Percentiles rank a stretch among this genome's conserved stretches.
Evolutionary conservation across 92 coral and sea anemone species (phyloP).

Genomic region (Metridium senile): DNA sequence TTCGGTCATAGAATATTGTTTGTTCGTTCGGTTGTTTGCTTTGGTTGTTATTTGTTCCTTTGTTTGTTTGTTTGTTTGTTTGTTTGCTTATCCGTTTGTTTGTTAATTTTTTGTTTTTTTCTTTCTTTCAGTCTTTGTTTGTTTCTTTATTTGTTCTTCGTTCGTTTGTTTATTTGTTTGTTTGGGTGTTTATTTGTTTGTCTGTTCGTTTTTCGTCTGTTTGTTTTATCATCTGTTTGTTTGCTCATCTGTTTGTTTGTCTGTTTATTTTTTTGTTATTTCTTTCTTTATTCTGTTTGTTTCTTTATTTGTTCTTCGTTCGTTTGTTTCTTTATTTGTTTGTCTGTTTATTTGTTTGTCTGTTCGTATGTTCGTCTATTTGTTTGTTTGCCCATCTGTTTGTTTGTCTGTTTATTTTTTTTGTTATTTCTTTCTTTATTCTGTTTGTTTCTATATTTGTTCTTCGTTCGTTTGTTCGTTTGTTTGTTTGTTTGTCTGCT

Average conservation of each 20-base stretch:
- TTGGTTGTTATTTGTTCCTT: neutral
- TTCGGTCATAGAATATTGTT: neutral
- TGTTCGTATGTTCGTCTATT: neutral
- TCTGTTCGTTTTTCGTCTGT: neutral
- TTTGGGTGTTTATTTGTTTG: neutral
- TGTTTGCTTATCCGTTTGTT: neutral
- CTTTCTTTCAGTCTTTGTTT: too few relatives aligned
- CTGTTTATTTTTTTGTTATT: neutral
- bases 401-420: neutral
- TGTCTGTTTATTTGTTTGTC: neutral
- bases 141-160: neutral
- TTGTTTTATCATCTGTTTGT: neutral
- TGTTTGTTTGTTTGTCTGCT: too few relatives aligned
- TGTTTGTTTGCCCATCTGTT: neutral
- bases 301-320: neutral
- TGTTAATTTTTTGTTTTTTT: neutral
- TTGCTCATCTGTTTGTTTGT: neutral
- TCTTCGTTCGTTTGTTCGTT: too few relatives aligned
- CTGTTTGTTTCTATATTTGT: too few relatives aligned
- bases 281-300: neutral
- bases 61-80: slow-evolving; percentile 1
- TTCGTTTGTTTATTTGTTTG: neutral
- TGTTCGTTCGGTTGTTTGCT: neutral
- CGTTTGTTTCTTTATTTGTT: neutral
- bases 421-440: too few relatives aligned